Conservation (phyloP, 1,140 invertebrate species). For the Eumaeus atala region DNA sequence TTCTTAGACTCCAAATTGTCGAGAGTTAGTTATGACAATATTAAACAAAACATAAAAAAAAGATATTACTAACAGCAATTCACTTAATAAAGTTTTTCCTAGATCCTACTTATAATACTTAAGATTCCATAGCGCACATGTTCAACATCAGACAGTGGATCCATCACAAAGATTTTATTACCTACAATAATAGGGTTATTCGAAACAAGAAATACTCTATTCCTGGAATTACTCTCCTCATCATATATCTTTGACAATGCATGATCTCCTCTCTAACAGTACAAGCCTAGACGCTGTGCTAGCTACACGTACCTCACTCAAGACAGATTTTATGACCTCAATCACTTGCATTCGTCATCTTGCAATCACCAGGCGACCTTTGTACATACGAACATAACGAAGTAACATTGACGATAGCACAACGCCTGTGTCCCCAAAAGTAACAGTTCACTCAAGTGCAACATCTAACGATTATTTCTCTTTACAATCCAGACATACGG, state of each 20-base stretch:
- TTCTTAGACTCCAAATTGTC: constrained; percentile 52
- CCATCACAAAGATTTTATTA: constrained; percentile 66
- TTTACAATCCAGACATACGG: too few relatives aligned
- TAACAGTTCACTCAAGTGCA: constrained; percentile 50
- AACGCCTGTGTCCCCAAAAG: constrained; percentile 42
- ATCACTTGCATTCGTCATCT: constrained; percentile 65
- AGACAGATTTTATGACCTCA: constrained; percentile 40
- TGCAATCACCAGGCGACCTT: constrained; percentile 56
- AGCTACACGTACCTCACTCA: constrained; percentile 54
- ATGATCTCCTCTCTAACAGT: constrained; percentile 55
- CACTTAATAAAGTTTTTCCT: constrained; percentile 56
- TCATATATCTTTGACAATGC: constrained; percentile 48
- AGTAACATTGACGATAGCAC: constrained; percentile 55
- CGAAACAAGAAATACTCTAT: constrained; percentile 58
- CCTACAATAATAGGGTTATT: constrained; percentile 48
- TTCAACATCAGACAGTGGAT: constrained; percentile 57
- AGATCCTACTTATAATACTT: constrained; percentile 70
- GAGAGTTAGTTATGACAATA: constrained; percentile 65
- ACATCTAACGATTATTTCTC: too few relatives aligned
- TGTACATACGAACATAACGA: constrained; percentile 64
- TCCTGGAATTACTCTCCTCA: constrained; percentile 46
- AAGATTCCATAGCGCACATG: constrained; percentile 57
- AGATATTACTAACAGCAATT: constrained; percentile 63
- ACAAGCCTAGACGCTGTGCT: constrained; percentile 51
- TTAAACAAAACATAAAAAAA: constrained; percentile 68